Evolutionary conservation across 2,797 vertebrate genomes (phyloP).

Genomic region (Notolepis coatsorum): DNA sequence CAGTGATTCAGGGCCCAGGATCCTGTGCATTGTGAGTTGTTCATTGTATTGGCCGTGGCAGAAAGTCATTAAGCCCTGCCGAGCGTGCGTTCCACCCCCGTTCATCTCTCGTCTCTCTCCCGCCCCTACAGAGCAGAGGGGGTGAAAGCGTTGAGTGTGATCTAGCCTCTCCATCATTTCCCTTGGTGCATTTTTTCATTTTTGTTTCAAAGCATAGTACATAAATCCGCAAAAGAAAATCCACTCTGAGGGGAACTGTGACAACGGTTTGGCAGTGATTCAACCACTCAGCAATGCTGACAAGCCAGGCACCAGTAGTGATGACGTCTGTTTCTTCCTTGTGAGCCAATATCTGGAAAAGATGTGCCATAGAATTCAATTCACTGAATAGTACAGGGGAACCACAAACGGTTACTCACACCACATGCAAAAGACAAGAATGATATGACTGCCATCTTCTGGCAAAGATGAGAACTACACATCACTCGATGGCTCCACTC

Average conservation of each 20-base stretch:
- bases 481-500: background rate
- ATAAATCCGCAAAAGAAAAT: conserved; percentile 65
- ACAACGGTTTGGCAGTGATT: conserved; percentile 49
- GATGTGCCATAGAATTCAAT: conserved; percentile 10
- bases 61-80: conserved; percentile 63
- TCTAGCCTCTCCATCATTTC: conserved; percentile 60
- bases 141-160: conserved; percentile 36
- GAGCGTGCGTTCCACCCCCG: conserved; percentile 36
- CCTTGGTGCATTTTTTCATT: conserved; percentile 62
- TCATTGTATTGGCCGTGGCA: conserved; percentile 61
- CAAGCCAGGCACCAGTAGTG: conserved; percentile 26
- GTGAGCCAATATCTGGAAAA: conserved; percentile 21
- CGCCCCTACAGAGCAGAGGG: conserved; percentile 10
- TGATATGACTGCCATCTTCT: conserved; percentile 68
- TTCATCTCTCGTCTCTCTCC: conserved; percentile 37
- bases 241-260: conserved; percentile 34
- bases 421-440: conserved; percentile 18
- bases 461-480: conserved; percentile 38
- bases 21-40: conserved; percentile 50
- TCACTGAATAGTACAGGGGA: conserved; percentile 8
- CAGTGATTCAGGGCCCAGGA: conserved; percentile 61
- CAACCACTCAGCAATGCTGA: conserved; percentile 49
- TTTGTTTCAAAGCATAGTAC: conserved; percentile 40
- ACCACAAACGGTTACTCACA: background rate
- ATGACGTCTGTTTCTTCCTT: conserved; percentile 56